Percentiles rank a stretch among this genome's conserved stretches.
These are phyloP conservation scores for Pachyrhynchus sulphureomaculatus DNA, from an alignment of 1,140 invertebrate species.

Conservation along the genomic window DNA sequence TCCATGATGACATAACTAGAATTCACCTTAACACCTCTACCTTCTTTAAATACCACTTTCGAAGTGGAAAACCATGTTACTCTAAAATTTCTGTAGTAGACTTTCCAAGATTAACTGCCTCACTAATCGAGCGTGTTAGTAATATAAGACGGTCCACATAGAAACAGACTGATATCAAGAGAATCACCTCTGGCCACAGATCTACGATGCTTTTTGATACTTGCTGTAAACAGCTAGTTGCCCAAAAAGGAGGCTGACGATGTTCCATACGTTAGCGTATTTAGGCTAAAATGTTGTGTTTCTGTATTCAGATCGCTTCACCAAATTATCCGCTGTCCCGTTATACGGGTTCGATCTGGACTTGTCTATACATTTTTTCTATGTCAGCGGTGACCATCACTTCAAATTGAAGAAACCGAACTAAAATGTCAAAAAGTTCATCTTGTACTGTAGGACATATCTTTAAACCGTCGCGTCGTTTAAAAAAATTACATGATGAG, in stretches of 20 bases:
- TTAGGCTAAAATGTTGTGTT: conserved; percentile 40
- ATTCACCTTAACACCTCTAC: neutral
- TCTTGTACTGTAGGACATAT: conserved; percentile 42
- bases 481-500: conserved; percentile 47
- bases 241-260: conserved; percentile 41
- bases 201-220: conserved; percentile 21
- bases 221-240: conserved; percentile 34
- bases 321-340: conserved; percentile 50
- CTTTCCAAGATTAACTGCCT: neutral
- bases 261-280: conserved; percentile 49
- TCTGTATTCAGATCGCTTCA: conserved; percentile 25
- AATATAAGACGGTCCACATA: conserved; percentile 45
- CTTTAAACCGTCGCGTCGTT: conserved; percentile 34
- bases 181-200: conserved; percentile 19
- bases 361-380: conserved; percentile 51
- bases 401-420: conserved; percentile 42
- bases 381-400: conserved; percentile 46
- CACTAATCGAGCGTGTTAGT: conserved; percentile 24
- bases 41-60: neutral
- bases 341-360: conserved; percentile 40
- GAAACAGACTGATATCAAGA: conserved; percentile 33
- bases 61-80: conserved; percentile 21
- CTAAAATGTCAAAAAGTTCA: conserved; percentile 37
- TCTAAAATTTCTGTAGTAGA: conserved; percentile 28
- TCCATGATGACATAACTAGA: neutral